A percentile compares a stretch with the other conserved stretches of the same genome.
Evolutionary conservation across 92 coral and sea anemone species (phyloP).

Genomic region (Bergia sp.): DNA sequence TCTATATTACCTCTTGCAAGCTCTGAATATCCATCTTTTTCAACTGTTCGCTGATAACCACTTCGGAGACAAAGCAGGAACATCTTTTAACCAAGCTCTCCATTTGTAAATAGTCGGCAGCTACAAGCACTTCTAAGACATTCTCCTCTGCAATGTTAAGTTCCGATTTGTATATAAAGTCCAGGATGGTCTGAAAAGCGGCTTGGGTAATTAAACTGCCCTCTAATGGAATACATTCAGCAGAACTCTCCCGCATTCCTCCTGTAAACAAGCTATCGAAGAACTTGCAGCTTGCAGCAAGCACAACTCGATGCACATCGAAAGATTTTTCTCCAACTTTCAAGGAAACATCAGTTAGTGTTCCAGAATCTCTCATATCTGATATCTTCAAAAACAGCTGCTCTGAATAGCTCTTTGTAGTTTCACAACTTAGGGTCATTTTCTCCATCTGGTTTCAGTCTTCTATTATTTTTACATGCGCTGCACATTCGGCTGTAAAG

Average conservation of each 20-base stretch:
- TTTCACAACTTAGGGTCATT: neutral
- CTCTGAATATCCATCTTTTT: too few relatives aligned
- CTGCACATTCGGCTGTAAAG: neutral
- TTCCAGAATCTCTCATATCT: conserved; percentile 30
- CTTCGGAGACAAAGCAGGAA: conserved; percentile 22
- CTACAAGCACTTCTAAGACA: conserved; percentile 44
- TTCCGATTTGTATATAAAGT: conserved; percentile 42
- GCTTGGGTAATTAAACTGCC: conserved; percentile 18
- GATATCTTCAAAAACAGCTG: neutral
- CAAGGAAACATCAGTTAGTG: conserved; percentile 42
- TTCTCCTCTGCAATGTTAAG: conserved; percentile 43
- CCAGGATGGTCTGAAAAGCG: conserved; percentile 33
- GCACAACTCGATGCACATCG: conserved; percentile 59
- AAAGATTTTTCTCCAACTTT: conserved; percentile 39
- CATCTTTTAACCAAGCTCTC: conserved; percentile 38
- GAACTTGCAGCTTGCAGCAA: conserved; percentile 62
- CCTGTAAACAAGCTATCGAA: conserved; percentile 63
- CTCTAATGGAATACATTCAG: conserved; percentile 34
- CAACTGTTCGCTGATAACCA: too few relatives aligned
- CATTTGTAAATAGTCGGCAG: conserved; percentile 38
- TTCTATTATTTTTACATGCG: neutral
- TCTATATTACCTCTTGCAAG: too few relatives aligned
- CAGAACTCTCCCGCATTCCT: conserved; percentile 57
- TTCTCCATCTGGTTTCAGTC: neutral
- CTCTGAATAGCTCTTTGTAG: neutral